Base-by-base conservation (phyloP, 1,140 invertebrate species). In the Solenopsis fugax region DNA sequence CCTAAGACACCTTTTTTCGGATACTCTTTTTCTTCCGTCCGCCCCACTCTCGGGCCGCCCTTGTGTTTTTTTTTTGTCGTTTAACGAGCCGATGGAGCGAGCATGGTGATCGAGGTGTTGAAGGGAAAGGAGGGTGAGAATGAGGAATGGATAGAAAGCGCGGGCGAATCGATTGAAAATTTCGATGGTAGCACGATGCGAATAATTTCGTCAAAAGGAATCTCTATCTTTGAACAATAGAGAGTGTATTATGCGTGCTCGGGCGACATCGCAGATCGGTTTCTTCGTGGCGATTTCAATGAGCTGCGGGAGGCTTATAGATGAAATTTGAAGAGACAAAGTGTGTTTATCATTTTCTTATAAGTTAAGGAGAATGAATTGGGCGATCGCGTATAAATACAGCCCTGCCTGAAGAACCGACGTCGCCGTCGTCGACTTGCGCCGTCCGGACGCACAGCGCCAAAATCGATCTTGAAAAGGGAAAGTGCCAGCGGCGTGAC, bases 381-480 rank as follows among this genome's bases (percentile, higher is more conserved):
- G 37, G 29, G 34, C 13, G 24, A 21, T 67, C 13, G 13, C n/a
- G 37, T 48, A 16, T 69, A 41, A 67, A 37, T 71, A 91, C 89
- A 60, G 87, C 85, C 92, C 91, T 91, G 86, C 56, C 24, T 48
- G 69, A 56, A 87, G 81, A 64, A 89, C 72, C 88, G 82, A 88
- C 90, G 89, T 88, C 88, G 89, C 88, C 90, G 89, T 88, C 88
- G 89, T 89, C 86, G 91, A 85, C 89, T 87, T 71, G 86, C 80
- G 77, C 84, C 89, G 88, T 48, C 69, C 69, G 76, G 76, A 75
- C 52, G 54, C 75, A 87, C 92, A 91, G 91, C 90, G 91, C 90
- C 87, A 92, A 93, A 93, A 93, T 94, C 94, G 94, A 94, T 94
- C 93, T 92, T 92, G 86, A 93, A 94, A 94, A 94, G 94, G 92